Percentiles rank a stretch among this genome's conserved stretches.
These are phyloP conservation scores for Thumatha senex DNA, from an alignment of 2,888 invertebrate genomes.

Conservation along the genomic window DNA sequence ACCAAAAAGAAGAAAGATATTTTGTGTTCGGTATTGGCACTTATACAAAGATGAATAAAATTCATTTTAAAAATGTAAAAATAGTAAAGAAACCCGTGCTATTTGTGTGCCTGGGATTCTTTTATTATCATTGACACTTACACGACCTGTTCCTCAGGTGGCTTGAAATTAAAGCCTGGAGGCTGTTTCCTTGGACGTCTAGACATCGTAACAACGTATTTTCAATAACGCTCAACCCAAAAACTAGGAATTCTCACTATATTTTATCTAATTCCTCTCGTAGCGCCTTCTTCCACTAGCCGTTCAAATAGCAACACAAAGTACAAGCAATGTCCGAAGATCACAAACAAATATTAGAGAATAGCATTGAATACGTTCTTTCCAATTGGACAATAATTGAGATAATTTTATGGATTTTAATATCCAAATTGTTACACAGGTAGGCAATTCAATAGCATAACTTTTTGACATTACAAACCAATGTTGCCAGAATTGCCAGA, in stretches of 20 bases:
- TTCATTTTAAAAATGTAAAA: background rate
- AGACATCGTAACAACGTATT: constrained; percentile 55
- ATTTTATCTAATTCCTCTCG: constrained; percentile 29
- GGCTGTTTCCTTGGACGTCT: constrained; percentile 55
- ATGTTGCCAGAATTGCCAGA: background rate
- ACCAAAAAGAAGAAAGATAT: background rate
- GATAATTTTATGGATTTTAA: constrained; percentile 19
- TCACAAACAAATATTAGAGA: constrained; percentile 25
- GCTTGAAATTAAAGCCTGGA: constrained; percentile 62
- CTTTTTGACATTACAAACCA: constrained; percentile 24
- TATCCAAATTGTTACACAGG: constrained; percentile 32
- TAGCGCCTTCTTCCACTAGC: constrained; percentile 18
- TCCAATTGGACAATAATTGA: constrained; percentile 10
- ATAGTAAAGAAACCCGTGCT: background rate
- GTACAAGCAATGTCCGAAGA: constrained; percentile 26
- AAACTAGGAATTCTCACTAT: constrained; percentile 21
- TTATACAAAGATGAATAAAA: background rate
- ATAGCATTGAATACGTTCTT: constrained; percentile 8
- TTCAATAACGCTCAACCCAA: constrained; percentile 13
- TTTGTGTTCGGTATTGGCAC: background rate
- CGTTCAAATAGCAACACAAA: constrained; percentile 20
- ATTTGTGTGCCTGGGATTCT: constrained; percentile 6
- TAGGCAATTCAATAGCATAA: constrained; percentile 9
- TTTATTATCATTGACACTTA: constrained; percentile 45
- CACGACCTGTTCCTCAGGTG: constrained; percentile 69